Base-by-base conservation (phyloP, 2,797 vertebrate species). In the Harpagifer antarcticus region DNA sequence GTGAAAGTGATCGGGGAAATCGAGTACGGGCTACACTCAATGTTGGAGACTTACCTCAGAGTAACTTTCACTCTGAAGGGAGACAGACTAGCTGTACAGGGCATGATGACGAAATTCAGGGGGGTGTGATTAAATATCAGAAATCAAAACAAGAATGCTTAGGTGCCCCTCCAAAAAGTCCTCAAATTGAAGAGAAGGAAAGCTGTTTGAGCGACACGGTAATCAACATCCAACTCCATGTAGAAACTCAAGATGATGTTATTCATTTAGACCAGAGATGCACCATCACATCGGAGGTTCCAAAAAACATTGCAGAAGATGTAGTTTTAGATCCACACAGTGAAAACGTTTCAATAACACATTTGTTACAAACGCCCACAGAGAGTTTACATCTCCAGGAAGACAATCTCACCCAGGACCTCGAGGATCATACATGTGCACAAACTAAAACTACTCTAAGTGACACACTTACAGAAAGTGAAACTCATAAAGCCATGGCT, bases 1-100 rank as follows among this genome's bases (percentile, higher is more conserved):
- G 56, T 72, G 84, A 91, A 72, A 89, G 61, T 47, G 73, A 79
- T 53, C 1, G 15, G 69, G 48, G 50, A 68, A 77, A 77, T 77
- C 60, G 66, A 76, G 53, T 16, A 16, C 17, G 9, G 33, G 66
- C 65, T 14, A 17, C 78, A 44, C n/a, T 43, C 16, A 74, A 62
- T 62, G 52, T 31, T 31, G 43, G 23, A 70, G 64, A 57, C 61
- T 49, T 63, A 54, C 63, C 58, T 75, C 43, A 74, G 44, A 79
- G 19, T 43, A 23, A 37, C 59, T 42, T 33, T 40, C 55, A 37
- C 17, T 8, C 59, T 54, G 69, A 84, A 53, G 68, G 27, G 10
- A 61, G 43, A 55, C 60, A 79, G 14, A 74, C 16, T 23, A 57
- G 69, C 54, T 55, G 70, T 59, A 64, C 45, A 63, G 19, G 11